Percentiles rank a stretch among this genome's conserved stretches.
Evolutionary conservation across 2,797 vertebrate species (phyloP).

Genomic region (Anolis apletophallus): DNA sequence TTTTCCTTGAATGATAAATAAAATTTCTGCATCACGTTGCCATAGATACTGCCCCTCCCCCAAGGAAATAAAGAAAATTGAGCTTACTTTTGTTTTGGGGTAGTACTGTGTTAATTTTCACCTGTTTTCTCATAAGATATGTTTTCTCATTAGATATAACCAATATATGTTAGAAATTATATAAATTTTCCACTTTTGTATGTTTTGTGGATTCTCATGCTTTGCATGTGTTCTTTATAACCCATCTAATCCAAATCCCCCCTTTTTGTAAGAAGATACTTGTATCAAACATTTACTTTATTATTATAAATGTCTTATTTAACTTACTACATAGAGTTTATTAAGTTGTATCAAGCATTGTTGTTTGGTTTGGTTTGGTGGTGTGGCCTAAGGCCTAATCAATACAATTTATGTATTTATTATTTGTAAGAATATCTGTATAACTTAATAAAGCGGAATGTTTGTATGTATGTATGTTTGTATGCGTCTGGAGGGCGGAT

Average conservation of each 20-base stretch:
- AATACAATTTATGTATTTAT: too few relatives aligned
- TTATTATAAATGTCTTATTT: too few relatives aligned
- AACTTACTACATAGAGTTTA: too few relatives aligned
- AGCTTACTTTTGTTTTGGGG: constrained; percentile 60
- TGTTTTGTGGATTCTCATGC: constrained; percentile 39
- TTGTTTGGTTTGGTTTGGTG: too few relatives aligned
- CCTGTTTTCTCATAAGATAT: constrained; percentile 43
- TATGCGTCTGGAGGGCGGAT: too few relatives aligned
- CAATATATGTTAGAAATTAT: constrained; percentile 14
- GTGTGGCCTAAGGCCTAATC: too few relatives aligned
- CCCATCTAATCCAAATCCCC: not conserved
- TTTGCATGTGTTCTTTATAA: not conserved
- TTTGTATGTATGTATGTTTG: too few relatives aligned
- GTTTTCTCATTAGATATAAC: too few relatives aligned
- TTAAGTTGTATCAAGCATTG: too few relatives aligned
- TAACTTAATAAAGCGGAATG: too few relatives aligned
- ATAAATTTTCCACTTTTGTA: constrained; percentile 58
- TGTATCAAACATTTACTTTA: too few relatives aligned
- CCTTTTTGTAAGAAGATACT: not conserved
- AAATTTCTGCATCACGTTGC: constrained; percentile 46
- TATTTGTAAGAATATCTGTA: constrained; percentile 4
- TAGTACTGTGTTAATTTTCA: constrained; percentile 27
- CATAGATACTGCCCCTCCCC: constrained; percentile 54
- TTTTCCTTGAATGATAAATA: constrained; percentile 59
- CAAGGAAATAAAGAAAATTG: constrained; percentile 71